Base-by-base conservation (phyloP, 2,113 vertebrate species). In the Jaculus jaculus region DNA sequence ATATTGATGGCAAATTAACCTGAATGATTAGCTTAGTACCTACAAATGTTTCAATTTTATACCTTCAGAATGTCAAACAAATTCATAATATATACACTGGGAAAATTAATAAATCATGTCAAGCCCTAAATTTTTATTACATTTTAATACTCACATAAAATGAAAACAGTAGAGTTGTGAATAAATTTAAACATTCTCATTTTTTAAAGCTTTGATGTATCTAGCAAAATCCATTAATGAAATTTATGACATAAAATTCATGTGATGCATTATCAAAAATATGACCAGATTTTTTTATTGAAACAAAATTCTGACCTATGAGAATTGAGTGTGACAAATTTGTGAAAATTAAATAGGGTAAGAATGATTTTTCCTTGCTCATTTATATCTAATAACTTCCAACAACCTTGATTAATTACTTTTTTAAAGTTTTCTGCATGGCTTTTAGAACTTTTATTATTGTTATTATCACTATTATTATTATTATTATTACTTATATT, bases 261-360 rank as follows among this genome's bases (percentile, higher is more conserved):
- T 51, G 51, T 51, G 51, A 51, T 51, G 51, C 12, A 51, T 51
- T 8, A 51, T 8, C 51, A 51, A 51, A 51, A 51, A 51, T 51
- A 51, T 51, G n/a, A 51, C 24, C 20, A 88, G 15, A 65, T 54
- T 63, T 93, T 18, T 58, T 77, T 72, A 60, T 7, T 85, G 68
- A 85, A 66, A 61, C 12, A 89, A 32, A 51, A 84, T 61, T 85
- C 42, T 89, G 20, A 63, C 17, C 42, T 61, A 74, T 81, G 10
- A 82, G 28, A 89, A 54, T 8, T 82, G 58, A 84, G 32, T 78
- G 54, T 86, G 71, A 92, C 63, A 85, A 74, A 94, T 91, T 93
- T 51, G 51, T 8, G 7, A 91, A 81, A 91, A 37, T 88, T 13
- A 89, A 20, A 90, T 89, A 63, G 89, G 51, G n/a, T n/a, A n/a